These are phyloP conservation scores for Furcifer pardalis DNA, from an alignment of 2,797 vertebrate genomes.

Conservation along the genomic window DNA sequence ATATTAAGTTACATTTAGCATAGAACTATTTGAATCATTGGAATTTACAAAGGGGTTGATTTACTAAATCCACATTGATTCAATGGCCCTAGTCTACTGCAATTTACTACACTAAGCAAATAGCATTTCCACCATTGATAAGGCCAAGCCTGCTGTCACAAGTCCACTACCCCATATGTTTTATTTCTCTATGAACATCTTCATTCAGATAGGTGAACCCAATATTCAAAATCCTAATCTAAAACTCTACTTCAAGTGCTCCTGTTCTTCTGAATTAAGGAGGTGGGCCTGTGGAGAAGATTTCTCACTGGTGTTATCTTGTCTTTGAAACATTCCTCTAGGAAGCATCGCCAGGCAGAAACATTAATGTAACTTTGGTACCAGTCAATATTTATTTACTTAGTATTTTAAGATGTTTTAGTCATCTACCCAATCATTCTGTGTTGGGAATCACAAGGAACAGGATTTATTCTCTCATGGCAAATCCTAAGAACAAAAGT, in stretches of 20 bases:
- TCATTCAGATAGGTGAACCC: not conserved
- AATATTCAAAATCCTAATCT: not conserved
- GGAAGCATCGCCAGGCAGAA: too few relatives aligned
- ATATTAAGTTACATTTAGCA: too few relatives aligned
- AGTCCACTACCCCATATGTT: too few relatives aligned
- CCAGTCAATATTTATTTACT: not conserved
- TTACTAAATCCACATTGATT: too few relatives aligned
- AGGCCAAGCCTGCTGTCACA: too few relatives aligned
- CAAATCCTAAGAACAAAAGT: not conserved
- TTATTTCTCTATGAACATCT: not conserved
- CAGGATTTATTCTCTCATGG: not conserved
- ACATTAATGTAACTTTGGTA: not conserved
- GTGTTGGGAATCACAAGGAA: not conserved
- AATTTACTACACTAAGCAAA: too few relatives aligned
- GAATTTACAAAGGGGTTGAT: too few relatives aligned
- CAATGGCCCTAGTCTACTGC: too few relatives aligned
- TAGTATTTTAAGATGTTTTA: too few relatives aligned
- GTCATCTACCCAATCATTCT: not conserved
- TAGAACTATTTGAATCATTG: too few relatives aligned
- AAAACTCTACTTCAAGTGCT: not conserved
- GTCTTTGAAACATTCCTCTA: not conserved
- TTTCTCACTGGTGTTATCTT: not conserved
- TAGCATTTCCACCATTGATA: too few relatives aligned
- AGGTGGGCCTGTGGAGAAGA: not conserved
- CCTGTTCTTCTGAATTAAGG: not conserved